Base-by-base conservation (phyloP, 2,113 vertebrate genomes). In the Gnathonemus echidnorhynchus region DNA sequence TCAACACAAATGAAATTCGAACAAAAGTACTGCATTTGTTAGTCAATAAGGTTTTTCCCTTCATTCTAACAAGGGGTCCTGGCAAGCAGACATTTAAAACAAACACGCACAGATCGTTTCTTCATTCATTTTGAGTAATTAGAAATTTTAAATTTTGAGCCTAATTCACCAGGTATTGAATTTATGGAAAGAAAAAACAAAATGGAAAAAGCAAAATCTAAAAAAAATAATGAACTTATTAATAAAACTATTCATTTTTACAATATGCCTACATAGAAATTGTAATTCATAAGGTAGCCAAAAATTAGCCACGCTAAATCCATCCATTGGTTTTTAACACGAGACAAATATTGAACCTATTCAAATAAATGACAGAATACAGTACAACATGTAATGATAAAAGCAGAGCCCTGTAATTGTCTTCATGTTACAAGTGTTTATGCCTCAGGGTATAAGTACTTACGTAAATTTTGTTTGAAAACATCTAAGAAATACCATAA, bases 1-100 rank as follows among this genome's bases (percentile, higher is more conserved):
- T 91, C 21, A 91, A 87, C 66, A 92, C 90, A 11, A 89, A 80
- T 39, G 91, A 91, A 52, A 92, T 92, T 13, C 42, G 91, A 56
- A 88, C 21, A 21, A 89, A 88, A 83, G 74, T 84, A 8, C 56
- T 58, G 42, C 35, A 85, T 58, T 84, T n/a, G 2, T 56, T 84
- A 24, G 0, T 66, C 62, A 27, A 13, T 27, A 66, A 27, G 9
- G n/a, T 66, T 10, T 66, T n/a, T 66, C 62, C 42, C 15, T 39
- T 52, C n/a, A 31, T 52, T 49, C n/a, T 66, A 4, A 66, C 24
- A 11, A 27, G 9, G 62, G n/a, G n/a, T 66, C 24, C 9, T 66
- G 9, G n/a, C 62, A 66, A 27, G n/a, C n/a, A 66, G 2, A 66
- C 46, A 86, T 24, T 24, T 5, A 27, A 66, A 3, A 66, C n/a